Percentiles rank a stretch among this genome's conserved stretches.
These are phyloP conservation scores for Nasua narica DNA, from an alignment of 2,797 vertebrate species.

Conservation along the genomic window DNA sequence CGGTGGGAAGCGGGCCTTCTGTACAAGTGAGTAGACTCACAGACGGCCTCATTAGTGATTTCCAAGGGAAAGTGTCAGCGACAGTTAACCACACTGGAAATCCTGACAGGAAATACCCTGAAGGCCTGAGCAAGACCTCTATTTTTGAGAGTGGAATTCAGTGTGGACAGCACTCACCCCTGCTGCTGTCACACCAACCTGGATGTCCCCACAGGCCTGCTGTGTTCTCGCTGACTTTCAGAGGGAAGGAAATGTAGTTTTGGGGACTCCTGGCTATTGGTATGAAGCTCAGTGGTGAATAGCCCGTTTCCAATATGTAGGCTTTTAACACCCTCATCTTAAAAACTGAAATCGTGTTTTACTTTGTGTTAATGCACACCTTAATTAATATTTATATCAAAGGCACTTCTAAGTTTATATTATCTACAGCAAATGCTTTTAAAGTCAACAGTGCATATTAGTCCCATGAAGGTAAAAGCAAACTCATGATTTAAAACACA, in stretches of 20 bases:
- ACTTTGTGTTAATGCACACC: slow-evolving; percentile 50
- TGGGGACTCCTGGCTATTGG: not conserved
- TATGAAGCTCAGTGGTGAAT: not conserved
- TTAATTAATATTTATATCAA: slow-evolving; percentile 69
- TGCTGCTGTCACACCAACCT: not conserved
- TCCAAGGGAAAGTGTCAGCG: not conserved
- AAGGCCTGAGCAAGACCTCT: not conserved
- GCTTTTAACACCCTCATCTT: not conserved
- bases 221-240: accelerated
- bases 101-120: accelerated
- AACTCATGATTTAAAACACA: slow-evolving; percentile 63
- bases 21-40: not conserved
- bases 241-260: not conserved
- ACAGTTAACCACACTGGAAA: no score
- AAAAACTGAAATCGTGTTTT: not conserved
- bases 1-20: not conserved
- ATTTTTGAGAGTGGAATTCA: not conserved
- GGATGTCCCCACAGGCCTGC: accelerated
- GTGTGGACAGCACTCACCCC: not conserved
- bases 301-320: not conserved
- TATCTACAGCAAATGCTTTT: slow-evolving; percentile 73
- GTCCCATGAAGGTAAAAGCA: slow-evolving; percentile 67
- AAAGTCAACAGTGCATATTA: slow-evolving; percentile 77
- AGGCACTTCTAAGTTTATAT: slow-evolving; percentile 85
- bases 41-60: no score